These are phyloP conservation scores for Lordiphosa collinella DNA, from an alignment of 1,140 invertebrate genomes.

Conservation along the genomic window DNA sequence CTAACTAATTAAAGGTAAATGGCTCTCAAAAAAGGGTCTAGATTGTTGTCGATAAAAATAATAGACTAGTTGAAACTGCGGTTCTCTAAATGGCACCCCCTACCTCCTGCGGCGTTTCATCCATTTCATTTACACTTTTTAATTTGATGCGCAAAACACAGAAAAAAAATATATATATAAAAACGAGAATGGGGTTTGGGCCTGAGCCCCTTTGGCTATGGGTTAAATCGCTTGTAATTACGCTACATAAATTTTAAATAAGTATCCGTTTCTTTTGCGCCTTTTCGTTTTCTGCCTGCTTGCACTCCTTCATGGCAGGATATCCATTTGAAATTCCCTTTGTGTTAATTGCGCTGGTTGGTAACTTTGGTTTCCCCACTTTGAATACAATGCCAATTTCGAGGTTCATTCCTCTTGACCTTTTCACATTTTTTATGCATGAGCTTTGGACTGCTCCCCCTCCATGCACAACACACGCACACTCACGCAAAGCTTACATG, in stretches of 20 bases:
- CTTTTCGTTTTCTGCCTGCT: conserved; percentile 50
- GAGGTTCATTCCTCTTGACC: conserved; percentile 32
- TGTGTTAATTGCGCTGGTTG: conserved; percentile 69
- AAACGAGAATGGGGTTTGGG: conserved; percentile 33
- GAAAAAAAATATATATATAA: conserved; percentile 1
- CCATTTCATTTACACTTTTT: conserved; percentile 62
- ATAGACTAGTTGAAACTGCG: conserved; percentile 50
- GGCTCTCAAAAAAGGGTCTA: conserved; percentile 17
- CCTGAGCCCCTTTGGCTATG: conserved; percentile 41
- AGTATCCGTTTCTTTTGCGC: conserved; percentile 76
- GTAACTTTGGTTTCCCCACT: conserved; percentile 27
- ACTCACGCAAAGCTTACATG: conserved; percentile 48
- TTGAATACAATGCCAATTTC: conserved; percentile 62
- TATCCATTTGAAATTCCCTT: conserved; percentile 43
- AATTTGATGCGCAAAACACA: conserved; percentile 44
- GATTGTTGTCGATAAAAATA: conserved; percentile 73
- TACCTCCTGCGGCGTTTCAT: conserved; percentile 15
- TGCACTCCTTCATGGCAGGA: conserved; percentile 33
- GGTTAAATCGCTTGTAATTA: conserved; percentile 76
- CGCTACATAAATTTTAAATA: conserved; percentile 78
- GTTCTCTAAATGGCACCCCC: conserved; percentile 20
- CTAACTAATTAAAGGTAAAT: conserved; percentile 45
- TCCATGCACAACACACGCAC: background rate
- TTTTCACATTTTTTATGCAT: conserved; percentile 28
- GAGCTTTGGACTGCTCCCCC: conserved; percentile 8